A percentile compares a stretch with the other conserved stretches of the same genome.
Evolutionary conservation across 2,888 invertebrate genomes (phyloP).

Genomic region (Leptinotarsa peninsularis): DNA sequence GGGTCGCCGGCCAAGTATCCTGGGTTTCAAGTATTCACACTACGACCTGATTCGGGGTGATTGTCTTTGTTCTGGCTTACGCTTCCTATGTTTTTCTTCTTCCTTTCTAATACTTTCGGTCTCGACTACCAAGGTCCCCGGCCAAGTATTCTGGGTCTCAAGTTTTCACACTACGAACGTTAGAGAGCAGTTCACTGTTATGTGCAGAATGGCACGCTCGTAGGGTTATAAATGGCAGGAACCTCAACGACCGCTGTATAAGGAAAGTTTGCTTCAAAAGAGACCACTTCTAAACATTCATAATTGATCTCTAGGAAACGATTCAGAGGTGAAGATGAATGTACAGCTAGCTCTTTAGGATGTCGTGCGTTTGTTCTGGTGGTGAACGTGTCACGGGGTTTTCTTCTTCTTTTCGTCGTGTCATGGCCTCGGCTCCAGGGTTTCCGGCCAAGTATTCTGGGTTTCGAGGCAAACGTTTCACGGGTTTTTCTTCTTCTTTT

Average conservation of each 20-base stretch:
- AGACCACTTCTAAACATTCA: conserved; percentile 8
- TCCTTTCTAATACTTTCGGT: too few relatives aligned
- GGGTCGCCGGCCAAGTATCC: too few relatives aligned
- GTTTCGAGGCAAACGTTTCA: background rate
- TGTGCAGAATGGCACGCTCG: conserved; percentile 5
- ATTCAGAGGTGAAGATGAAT: conserved; percentile 2
- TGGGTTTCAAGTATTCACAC: too few relatives aligned
- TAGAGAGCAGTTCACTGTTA: too few relatives aligned
- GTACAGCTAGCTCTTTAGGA: background rate
- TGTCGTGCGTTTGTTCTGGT: background rate
- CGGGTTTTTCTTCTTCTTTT: background rate
- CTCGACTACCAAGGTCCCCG: too few relatives aligned
- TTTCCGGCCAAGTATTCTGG: too few relatives aligned
- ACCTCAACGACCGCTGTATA: conserved; percentile 13
- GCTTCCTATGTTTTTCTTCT: background rate
- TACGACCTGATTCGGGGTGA: background rate
- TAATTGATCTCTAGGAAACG: background rate
- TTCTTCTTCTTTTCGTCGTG: too few relatives aligned
- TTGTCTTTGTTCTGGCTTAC: background rate
- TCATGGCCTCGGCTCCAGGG: too few relatives aligned
- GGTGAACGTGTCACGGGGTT: background rate
- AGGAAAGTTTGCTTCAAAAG: conserved; percentile 18
- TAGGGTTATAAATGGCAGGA: conserved; percentile 18
- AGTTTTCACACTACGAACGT: too few relatives aligned
- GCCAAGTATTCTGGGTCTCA: too few relatives aligned